A percentile compares a stretch with the other conserved stretches of the same genome.
phyloP scores from a whole-genome alignment of 1,140 invertebrate species.

The Drosophila tristis region DNA sequence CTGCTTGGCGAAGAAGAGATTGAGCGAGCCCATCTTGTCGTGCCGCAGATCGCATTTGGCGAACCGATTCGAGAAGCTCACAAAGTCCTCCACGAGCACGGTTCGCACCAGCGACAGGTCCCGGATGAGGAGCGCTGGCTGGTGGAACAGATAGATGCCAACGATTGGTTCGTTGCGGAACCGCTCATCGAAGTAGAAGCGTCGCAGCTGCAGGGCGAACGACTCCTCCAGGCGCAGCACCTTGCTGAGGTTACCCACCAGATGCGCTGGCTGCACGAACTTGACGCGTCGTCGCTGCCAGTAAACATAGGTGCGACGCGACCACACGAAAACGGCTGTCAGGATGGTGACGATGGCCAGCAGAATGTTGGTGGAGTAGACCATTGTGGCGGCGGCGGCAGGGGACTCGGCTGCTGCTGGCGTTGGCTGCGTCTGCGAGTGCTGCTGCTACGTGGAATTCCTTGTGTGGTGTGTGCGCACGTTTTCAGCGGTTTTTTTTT shows the following conservation, averaged over 20 bases:
- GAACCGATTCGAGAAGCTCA: conserved; percentile 79
- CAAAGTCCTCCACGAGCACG: conserved; percentile 85
- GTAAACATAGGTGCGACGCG: conserved; percentile 80
- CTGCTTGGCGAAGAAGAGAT: conserved; percentile 76
- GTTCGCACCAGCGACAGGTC: conserved; percentile 85
- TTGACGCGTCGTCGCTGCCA: conserved; percentile 81
- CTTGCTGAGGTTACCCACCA: conserved; percentile 75
- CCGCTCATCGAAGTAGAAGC: conserved; percentile 71
- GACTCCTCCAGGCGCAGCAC: conserved; percentile 73
- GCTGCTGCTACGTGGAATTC: too few relatives aligned
- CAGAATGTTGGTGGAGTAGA: conserved; percentile 72
- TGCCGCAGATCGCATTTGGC: conserved; percentile 67
- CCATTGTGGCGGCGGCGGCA: conserved; percentile 36
- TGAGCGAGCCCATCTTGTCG: conserved; percentile 77
- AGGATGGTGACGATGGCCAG: conserved; percentile 74
- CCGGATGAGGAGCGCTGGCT: conserved; percentile 85
- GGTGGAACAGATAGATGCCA: conserved; percentile 84
- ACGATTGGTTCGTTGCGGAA: conserved; percentile 79
- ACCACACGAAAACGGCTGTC: conserved; percentile 78
- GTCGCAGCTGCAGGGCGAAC: conserved; percentile 70
- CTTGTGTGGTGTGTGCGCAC: too few relatives aligned
- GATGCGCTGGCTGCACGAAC: conserved; percentile 72
- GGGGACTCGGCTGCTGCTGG: too few relatives aligned
- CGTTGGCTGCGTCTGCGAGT: too few relatives aligned
- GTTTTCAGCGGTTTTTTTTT: too few relatives aligned